phyloP scores from a whole-genome alignment of 2,888 invertebrate genomes.

The Neria commutata region DNA sequence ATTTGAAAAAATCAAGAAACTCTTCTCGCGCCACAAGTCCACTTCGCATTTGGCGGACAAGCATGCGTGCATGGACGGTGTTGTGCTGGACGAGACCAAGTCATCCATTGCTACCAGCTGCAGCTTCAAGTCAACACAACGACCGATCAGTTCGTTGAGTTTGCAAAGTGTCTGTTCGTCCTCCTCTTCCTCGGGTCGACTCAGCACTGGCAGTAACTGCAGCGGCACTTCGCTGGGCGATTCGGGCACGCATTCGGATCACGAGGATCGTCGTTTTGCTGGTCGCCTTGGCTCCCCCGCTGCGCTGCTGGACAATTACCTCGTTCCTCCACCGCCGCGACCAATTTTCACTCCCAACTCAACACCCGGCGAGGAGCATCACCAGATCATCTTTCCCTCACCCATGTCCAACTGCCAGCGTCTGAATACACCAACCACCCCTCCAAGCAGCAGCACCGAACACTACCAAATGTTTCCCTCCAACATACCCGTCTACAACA shows the following conservation, averaged over 20 bases:
- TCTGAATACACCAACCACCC: slow-evolving; percentile 57
- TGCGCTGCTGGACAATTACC: slow-evolving; percentile 66
- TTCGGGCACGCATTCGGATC: slow-evolving; percentile 84
- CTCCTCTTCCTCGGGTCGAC: slow-evolving; percentile 78
- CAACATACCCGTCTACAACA: slow-evolving; percentile 59
- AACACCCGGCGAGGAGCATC: slow-evolving; percentile 59
- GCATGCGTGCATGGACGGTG: slow-evolving; percentile 43
- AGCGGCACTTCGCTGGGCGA: slow-evolving; percentile 83
- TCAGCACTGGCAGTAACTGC: slow-evolving; percentile 75
- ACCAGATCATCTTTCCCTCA: slow-evolving; percentile 56
- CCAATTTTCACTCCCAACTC: slow-evolving; percentile 61
- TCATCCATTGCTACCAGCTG: slow-evolving; percentile 58
- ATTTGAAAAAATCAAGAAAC: slow-evolving; percentile 77
- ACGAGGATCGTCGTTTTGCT: slow-evolving; percentile 70
- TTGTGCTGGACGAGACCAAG: slow-evolving; percentile 55
- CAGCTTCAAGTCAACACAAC: slow-evolving; percentile 59
- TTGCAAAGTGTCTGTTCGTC: slow-evolving; percentile 72
- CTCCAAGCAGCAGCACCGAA: slow-evolving; percentile 51
- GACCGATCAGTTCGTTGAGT: slow-evolving; percentile 74
- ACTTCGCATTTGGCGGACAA: slow-evolving; percentile 45
- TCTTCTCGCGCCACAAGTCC: slow-evolving; percentile 72
- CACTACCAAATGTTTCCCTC: slow-evolving; percentile 62
- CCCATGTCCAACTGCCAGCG: slow-evolving; percentile 54
- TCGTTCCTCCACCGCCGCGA: slow-evolving; percentile 70
- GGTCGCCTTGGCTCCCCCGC: slow-evolving; percentile 57